Conservation (phyloP, 1,140 invertebrate genomes). For the Drosophila nebulosa region DNA sequence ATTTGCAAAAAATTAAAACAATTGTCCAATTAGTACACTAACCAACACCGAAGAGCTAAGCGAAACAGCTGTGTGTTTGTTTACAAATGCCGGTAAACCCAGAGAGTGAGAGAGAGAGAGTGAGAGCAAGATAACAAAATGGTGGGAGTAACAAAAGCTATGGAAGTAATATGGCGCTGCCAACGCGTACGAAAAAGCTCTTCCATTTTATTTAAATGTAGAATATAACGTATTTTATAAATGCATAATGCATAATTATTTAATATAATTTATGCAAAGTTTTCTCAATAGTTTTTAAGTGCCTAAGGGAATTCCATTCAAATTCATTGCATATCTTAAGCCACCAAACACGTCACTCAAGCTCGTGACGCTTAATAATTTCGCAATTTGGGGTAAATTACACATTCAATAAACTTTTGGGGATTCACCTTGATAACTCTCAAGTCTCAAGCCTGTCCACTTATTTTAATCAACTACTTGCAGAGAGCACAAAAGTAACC, state of each 20-base stretch:
- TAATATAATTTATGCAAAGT: background rate
- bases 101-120: background rate
- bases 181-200: background rate
- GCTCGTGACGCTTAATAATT: background rate
- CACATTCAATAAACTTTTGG: background rate
- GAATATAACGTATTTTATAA: background rate
- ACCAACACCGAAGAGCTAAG: conserved; percentile 12
- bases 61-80: conserved; percentile 43
- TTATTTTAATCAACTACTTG: background rate
- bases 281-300: too few relatives aligned
- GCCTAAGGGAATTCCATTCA: too few relatives aligned
- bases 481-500: background rate
- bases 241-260: background rate
- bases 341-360: too few relatives aligned
- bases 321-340: too few relatives aligned
- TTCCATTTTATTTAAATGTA: background rate
- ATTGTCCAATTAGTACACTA: background rate
- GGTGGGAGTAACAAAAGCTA: background rate
- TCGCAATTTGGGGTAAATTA: background rate
- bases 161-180: background rate
- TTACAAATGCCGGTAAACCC: conserved; percentile 15
- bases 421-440: background rate
- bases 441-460: background rate
- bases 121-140: background rate
- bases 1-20: conserved; percentile 11